Percentiles rank a stretch among this genome's conserved stretches.
These are phyloP conservation scores for Cyprinodon brontotheroides DNA, from an alignment of 2,113 vertebrate species.

Conservation along the genomic window DNA sequence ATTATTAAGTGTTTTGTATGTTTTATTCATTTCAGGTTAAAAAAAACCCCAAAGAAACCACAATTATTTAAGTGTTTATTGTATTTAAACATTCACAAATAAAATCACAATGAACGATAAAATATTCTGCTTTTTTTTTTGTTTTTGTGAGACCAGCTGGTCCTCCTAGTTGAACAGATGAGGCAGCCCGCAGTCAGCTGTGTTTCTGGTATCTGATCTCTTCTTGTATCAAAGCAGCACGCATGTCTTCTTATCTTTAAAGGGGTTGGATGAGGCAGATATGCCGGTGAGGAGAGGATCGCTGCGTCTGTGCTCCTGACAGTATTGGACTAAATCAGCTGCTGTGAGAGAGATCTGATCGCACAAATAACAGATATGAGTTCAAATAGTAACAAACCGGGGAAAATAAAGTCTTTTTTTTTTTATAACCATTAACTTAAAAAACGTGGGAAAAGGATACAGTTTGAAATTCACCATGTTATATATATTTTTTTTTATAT, in stretches of 20 bases:
- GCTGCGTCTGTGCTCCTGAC: constrained; percentile 79
- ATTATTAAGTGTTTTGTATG: neutral
- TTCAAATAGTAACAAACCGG: neutral
- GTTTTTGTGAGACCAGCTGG: constrained; percentile 14
- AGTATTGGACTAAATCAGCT: constrained; percentile 82
- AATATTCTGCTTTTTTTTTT: neutral
- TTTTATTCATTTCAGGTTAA: neutral
- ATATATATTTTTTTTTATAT: neutral
- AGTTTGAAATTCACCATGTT: neutral
- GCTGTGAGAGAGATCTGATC: constrained; percentile 84
- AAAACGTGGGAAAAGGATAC: neutral
- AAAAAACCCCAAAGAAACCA: neutral
- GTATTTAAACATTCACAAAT: neutral
- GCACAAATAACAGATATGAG: neutral
- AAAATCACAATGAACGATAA: constrained; percentile 1
- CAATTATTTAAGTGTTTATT: constrained; percentile 7
- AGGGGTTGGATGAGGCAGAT: constrained; percentile 82
- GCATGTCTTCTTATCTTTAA: constrained; percentile 85
- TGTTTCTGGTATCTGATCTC: neutral
- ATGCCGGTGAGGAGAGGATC: constrained; percentile 85
- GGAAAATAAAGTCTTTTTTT: too few relatives aligned
- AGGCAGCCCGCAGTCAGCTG: neutral
- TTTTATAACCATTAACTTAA: too few relatives aligned
- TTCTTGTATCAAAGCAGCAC: constrained; percentile 72
- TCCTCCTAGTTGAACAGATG: neutral